Conservation (phyloP, 1,140 invertebrate genomes). For the Sitobion miscanthi region DNA sequence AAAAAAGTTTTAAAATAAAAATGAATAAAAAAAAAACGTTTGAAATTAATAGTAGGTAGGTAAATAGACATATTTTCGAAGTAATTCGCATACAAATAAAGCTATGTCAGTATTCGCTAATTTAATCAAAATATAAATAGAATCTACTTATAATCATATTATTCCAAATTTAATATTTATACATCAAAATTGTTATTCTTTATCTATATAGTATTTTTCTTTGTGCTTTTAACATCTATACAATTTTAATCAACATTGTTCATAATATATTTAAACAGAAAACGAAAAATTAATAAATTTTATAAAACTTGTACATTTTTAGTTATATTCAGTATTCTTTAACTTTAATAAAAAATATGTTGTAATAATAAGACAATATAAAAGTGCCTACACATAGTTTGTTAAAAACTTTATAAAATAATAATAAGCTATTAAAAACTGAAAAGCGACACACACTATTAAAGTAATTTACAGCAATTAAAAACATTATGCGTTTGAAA, state of each 20-base stretch:
- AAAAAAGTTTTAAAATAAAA: background rate
- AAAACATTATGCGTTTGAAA: background rate
- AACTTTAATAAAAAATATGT: background rate
- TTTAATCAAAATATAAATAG: background rate
- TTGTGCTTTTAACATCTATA: background rate
- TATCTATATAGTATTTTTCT: background rate
- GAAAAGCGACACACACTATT: background rate
- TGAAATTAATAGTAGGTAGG: background rate
- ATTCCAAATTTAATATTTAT: background rate
- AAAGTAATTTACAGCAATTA: background rate
- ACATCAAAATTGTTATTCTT: background rate
- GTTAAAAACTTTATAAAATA: background rate
- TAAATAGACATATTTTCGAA: background rate
- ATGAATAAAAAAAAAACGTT: background rate
- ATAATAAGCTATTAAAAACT: background rate
- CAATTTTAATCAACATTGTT: background rate
- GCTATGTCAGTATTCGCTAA: background rate
- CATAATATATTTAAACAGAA: background rate
- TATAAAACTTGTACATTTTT: background rate
- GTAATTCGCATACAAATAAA: background rate
- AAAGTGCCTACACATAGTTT: background rate
- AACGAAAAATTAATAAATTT: background rate
- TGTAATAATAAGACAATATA: background rate
- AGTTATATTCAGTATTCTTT: background rate
- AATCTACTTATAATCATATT: background rate